Evolutionary conservation across 1,140 invertebrate species (phyloP), one percentile per base, ranked within the genome.

Genomic region (Apis dorsata): DNA sequence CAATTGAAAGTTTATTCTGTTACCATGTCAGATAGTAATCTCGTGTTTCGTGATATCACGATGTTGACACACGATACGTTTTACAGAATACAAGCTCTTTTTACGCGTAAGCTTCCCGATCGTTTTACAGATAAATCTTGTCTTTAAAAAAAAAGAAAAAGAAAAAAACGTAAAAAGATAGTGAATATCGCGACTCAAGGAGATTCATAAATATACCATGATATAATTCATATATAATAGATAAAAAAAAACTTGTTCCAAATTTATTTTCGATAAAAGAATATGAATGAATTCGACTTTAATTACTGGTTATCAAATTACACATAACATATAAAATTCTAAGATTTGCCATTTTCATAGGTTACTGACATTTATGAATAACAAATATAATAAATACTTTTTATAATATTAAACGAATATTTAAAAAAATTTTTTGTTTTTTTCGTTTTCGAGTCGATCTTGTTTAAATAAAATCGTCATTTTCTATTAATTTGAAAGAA

Each of bases 1-100:
- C 80, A n/a, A 77, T 69, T 28, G 44, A 76, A 77, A 69, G 80
- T 82, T 82, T 82, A 51, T 69, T 69, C 73, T 69, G 80, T 69
- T 69, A 69, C 60, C 60, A 74, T 4, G 28, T 19, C 28, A 74
- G 80, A 82, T 82, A 76, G 57, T 68, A 59, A 82, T 82, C 73
- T 82, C 49, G 34, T 55, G 44, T 53, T 75, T 81, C 59, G 55
- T 21, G 80, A 76, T 82, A 82, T 69, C 80, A 51, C 65, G 73
- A 77, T 77, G 73, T 77, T 77, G 73, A 77, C 73, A 69, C 65
- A 57, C 49, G 49, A 59, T 76, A 65, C 55, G 17, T 82, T 77
- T 82, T 77, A 59, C 53, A 57, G 55, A 53, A 75, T 55, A 28
- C 21, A 9, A 28, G 55, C 60, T 76, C 21, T 12, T 57, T 81